Base-by-base conservation (phyloP, 2,888 invertebrate species). In the Heliconius ismenius region DNA sequence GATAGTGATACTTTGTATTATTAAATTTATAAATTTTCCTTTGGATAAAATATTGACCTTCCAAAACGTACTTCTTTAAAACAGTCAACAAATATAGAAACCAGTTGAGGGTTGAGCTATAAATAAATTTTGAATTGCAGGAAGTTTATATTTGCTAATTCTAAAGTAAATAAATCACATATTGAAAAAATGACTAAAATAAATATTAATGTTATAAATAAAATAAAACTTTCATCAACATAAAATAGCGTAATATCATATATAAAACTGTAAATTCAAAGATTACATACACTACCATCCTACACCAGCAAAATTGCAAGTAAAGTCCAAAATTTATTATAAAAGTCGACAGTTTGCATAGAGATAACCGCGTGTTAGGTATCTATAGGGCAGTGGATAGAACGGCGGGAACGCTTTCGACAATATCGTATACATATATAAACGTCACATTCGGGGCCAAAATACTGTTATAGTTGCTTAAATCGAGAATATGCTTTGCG, bases 261-360 rank as follows among this genome's bases (percentile, higher is more conserved):
- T 49, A 18, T 13, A 49, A 11, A 49, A 49, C 18, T 49, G 0
- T 49, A 18, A 49, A 49, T 15, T 15, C 18, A 49, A 49, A 49
- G 49, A 18, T n/a, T 58, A 58, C n/a, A n/a, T 58, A 58, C 11
- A 58, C 58, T n/a, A 58, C n/a, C 11, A 58, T 58, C 3, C 24
- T 43, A 3, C 24, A 36, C 24, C 26, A 67, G 62, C 60, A 24
- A 73, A 63, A 39, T 60, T 26, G 73, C 36, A 21, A 43, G 39
- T 73, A 73, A 73, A 73, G 21, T 63, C 18, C 39, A 62, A 39
- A 63, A 26, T 73, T 60, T 73, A 73, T 73, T 63, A 39, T 28
- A 43, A 73, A 62, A 73, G 15, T 21, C 26, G 24, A 63, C 18
- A 62, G 63, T 70, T 58, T 58, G 70, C 32, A 54, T 54, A 32